Evolutionary conservation across 2,888 invertebrate genomes (phyloP).

Genomic region (Andrena bicolor): DNA sequence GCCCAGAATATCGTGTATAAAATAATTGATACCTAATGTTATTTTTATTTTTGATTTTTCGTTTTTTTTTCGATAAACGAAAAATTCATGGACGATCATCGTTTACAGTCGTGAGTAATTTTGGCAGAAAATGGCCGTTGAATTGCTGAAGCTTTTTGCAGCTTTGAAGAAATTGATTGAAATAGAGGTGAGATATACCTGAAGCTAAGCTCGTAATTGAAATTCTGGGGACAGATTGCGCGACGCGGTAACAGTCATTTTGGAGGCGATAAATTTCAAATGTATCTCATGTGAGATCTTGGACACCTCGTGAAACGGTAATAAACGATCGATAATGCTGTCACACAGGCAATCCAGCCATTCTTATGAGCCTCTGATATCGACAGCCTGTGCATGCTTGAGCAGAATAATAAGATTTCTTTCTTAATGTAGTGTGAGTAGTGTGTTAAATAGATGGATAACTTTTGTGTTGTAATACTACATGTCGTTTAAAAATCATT

Average conservation of each 20-base stretch:
- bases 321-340: conserved; percentile 59
- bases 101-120: not conserved
- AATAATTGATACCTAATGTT: too few relatives aligned
- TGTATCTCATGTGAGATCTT: conserved; percentile 54
- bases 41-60: too few relatives aligned
- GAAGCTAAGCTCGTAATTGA: conserved; percentile 20
- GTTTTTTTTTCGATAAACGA: too few relatives aligned
- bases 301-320: conserved; percentile 44
- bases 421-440: not conserved
- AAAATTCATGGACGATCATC: too few relatives aligned
- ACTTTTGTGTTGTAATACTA: not conserved
- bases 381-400: conserved; percentile 34
- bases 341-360: conserved; percentile 50
- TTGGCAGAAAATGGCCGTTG: not conserved
- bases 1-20: too few relatives aligned
- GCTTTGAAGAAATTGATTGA: not conserved
- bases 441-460: not conserved
- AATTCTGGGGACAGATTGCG: conserved; percentile 27
- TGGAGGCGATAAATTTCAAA: conserved; percentile 46
- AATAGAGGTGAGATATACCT: not conserved
- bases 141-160: not conserved
- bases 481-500: not conserved
- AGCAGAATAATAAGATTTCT: conserved; percentile 44
- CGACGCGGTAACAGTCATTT: conserved; percentile 48
- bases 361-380: conserved; percentile 57